phyloP scores from a whole-genome alignment of 1,140 invertebrate genomes.

The Bombus affinis region DNA sequence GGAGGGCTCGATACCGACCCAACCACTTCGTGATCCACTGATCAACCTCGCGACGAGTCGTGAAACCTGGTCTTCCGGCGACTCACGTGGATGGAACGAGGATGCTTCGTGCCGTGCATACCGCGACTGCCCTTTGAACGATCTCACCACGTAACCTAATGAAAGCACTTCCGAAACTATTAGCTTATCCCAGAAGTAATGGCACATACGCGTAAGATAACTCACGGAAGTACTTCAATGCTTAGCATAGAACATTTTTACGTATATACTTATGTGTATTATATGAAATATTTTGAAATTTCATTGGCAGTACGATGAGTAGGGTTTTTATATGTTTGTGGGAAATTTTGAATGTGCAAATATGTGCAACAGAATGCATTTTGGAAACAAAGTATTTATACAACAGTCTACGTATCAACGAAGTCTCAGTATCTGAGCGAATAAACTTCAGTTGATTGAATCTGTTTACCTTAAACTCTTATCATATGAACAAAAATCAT shows the following conservation, averaged over 20 bases:
- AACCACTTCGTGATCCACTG: conserved; percentile 59
- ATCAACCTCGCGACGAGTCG: conserved; percentile 46
- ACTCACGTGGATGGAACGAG: conserved; percentile 6
- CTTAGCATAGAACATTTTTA: not conserved
- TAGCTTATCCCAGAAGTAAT: not conserved
- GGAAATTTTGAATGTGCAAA: too few species aligned
- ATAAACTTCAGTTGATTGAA: too few species aligned
- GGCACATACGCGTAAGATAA: not conserved
- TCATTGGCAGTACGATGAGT: too few species aligned
- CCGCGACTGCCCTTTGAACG: not conserved
- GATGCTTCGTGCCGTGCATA: conserved; percentile 4
- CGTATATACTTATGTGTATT: too few species aligned
- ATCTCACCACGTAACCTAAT: conserved; percentile 18
- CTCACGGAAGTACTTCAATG: not conserved
- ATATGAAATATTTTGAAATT: too few species aligned
- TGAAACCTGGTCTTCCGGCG: conserved; percentile 26
- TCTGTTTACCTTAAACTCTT: too few species aligned
- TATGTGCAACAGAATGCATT: too few species aligned
- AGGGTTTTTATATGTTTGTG: too few species aligned
- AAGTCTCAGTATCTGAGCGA: too few species aligned
- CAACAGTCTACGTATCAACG: too few species aligned
- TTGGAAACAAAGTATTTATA: too few species aligned
- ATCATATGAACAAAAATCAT: too few species aligned
- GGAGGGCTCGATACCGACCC: conserved; percentile 39
- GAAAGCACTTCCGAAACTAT: conserved; percentile 6